phyloP scores from a whole-genome alignment of 2,888 invertebrate species.

The Celastrina argiolus region DNA sequence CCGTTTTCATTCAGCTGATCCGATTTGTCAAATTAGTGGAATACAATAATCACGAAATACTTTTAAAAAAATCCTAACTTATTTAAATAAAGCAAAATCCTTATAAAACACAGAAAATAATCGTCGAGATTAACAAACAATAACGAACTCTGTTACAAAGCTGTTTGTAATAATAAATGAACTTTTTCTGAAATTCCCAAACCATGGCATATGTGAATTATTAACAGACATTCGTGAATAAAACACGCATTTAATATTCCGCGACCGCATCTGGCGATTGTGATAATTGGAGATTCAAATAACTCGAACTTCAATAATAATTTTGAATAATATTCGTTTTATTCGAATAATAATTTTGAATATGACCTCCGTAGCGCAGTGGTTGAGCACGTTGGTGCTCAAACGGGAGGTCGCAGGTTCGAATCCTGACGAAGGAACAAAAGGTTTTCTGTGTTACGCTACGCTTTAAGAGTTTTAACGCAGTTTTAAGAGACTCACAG shows the following conservation, averaged over 20 bases:
- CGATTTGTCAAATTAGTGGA: not conserved
- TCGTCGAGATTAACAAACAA: not conserved
- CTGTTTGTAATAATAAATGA: not conserved
- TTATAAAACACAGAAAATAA: not conserved
- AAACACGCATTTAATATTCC: slow-evolving; percentile 5
- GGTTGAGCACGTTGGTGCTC: not conserved
- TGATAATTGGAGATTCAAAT: not conserved
- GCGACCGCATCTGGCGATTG: slow-evolving; percentile 3
- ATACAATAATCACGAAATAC: not conserved
- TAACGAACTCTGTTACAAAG: not conserved
- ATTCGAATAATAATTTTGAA: no score
- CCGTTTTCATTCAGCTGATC: no score
- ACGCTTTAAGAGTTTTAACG: no score
- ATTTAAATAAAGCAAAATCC: not conserved
- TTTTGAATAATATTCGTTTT: not conserved
- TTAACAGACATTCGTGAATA: not conserved
- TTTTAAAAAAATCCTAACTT: not conserved
- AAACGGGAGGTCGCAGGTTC: no score
- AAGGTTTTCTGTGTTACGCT: no score
- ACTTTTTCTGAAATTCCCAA: not conserved
- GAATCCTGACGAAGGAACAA: no score
- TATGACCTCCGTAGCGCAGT: not conserved
- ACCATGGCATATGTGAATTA: not conserved
- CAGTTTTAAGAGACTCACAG: no score
- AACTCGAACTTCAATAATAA: not conserved